Conservation (phyloP, 2,113 vertebrate genomes). For the Cavia aperea region DNA sequence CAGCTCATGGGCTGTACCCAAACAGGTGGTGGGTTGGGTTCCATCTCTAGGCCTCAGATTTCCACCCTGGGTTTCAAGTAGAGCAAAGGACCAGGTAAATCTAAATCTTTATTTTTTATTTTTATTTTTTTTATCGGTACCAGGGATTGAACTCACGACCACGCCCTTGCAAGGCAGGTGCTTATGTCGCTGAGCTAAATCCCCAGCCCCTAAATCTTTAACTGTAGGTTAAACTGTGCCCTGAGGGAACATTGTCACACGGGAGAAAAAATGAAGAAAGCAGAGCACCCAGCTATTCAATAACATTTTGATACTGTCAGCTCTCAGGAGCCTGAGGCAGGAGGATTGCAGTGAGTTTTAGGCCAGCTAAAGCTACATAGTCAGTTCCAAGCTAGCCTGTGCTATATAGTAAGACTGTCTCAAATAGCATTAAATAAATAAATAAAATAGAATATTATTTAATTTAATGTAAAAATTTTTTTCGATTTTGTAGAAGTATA, state of each 20-base stretch:
- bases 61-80: not conserved
- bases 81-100: not conserved
- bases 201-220: accelerated
- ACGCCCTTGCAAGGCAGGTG: no score
- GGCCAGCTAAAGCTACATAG: not conserved
- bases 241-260: accelerated
- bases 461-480: not conserved
- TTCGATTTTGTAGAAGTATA: not conserved
- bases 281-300: accelerated
- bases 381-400: not conserved
- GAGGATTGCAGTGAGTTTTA: not conserved
- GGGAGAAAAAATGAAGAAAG: accelerated
- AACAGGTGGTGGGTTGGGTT: not conserved
- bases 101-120: accelerated
- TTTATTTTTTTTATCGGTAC: no score
- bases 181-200: no score
- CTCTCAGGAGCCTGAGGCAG: not conserved
- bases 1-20: not conserved
- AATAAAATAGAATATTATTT: not conserved
- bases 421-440: not conserved
- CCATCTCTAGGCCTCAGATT: not conserved
- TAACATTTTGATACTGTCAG: not conserved
- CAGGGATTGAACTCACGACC: no score
- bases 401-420: not conserved
- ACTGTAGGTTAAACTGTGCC: accelerated